These are phyloP conservation scores for Sorex araneus DNA, from an alignment of 2,113 vertebrate species.

Conservation along the genomic window DNA sequence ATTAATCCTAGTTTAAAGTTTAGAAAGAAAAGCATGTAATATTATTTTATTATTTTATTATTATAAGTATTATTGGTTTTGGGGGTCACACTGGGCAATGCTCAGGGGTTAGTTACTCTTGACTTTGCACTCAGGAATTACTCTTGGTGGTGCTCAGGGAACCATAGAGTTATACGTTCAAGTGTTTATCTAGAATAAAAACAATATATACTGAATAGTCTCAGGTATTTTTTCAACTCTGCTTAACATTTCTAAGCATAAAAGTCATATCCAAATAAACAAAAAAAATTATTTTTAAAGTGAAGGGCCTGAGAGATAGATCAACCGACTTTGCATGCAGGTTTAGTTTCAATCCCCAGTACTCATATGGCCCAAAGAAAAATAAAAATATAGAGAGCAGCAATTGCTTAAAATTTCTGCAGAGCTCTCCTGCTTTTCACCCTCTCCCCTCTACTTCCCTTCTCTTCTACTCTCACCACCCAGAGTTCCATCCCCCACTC, in stretches of 20 bases:
- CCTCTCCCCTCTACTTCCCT: neutral
- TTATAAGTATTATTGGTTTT: too few relatives aligned
- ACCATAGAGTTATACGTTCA: neutral
- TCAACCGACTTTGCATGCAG: too few relatives aligned
- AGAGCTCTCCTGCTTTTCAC: fast-evolving
- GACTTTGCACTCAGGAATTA: too few relatives aligned
- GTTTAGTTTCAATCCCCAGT: too few relatives aligned
- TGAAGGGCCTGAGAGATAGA: too few relatives aligned
- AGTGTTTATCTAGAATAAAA: neutral
- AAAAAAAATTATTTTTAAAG: neutral
- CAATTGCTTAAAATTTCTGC: neutral
- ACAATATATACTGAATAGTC: neutral
- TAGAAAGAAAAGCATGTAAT: neutral
- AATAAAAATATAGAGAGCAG: neutral
- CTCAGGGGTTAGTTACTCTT: too few relatives aligned
- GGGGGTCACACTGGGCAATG: too few relatives aligned
- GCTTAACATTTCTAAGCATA: neutral
- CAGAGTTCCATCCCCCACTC: too few relatives aligned
- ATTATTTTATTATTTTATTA: too few relatives aligned
- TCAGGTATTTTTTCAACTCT: neutral
- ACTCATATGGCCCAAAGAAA: too few relatives aligned
- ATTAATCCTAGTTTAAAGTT: neutral
- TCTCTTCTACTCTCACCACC: too few relatives aligned
- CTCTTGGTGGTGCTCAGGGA: too few relatives aligned
- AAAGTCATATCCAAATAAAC: slow-evolving; percentile 15